phyloP scores from a whole-genome alignment of 30 jellyfish, hydroid and myxozoan genomes.

The Turritopsis dohrnii region DNA sequence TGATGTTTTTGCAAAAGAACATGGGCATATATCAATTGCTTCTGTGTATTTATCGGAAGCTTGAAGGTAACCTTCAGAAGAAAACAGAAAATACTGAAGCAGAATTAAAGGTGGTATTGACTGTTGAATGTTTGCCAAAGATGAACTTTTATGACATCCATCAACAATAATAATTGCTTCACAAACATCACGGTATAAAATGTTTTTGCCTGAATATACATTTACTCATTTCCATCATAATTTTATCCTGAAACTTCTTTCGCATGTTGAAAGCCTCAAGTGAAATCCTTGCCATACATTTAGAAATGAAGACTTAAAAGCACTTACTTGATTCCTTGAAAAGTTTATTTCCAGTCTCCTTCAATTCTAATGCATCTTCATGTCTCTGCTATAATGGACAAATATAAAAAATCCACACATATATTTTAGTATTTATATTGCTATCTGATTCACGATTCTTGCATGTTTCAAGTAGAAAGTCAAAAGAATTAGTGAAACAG shows the following conservation, averaged over 20 bases:
- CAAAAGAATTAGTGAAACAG: too few species aligned
- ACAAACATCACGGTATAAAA: too few species aligned
- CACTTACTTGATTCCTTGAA: conserved; percentile 36
- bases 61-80: conserved; percentile 49
- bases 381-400: conserved; percentile 25
- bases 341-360: conserved; percentile 46
- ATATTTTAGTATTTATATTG: too few species aligned
- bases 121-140: too few species aligned
- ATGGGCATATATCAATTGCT: conserved; percentile 76
- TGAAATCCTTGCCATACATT: neutral
- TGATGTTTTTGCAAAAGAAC: conserved; percentile 33
- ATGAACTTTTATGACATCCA: too few species aligned
- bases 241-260: neutral
- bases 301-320: neutral
- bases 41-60: conserved; percentile 63
- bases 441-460: neutral
- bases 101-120: neutral
- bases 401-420: neutral
- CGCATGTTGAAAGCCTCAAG: too few species aligned
- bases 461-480: neutral
- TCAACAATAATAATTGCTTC: too few species aligned
- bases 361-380: conserved; percentile 40
- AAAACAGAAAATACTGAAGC: neutral
- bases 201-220: too few species aligned
- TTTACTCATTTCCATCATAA: neutral